Evolutionary conservation across 1,140 invertebrate species (phyloP).

Genomic region (Dendrolimus kikuchii): DNA sequence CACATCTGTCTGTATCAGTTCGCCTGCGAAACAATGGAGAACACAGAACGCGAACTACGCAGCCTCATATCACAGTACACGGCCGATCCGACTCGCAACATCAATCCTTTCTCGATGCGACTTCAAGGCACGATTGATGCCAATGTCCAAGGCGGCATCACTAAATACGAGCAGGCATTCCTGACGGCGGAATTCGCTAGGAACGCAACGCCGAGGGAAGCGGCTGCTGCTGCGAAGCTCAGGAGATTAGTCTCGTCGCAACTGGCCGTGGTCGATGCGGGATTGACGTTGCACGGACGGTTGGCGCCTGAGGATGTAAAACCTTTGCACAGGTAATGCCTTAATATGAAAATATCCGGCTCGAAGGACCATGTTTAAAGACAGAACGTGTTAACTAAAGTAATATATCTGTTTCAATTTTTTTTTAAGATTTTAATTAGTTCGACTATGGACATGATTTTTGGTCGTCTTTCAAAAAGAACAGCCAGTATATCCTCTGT

Average conservation of each 20-base stretch:
- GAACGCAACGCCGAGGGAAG: slow-evolving; percentile 75
- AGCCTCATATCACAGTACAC: slow-evolving; percentile 85
- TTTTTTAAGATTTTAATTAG: no score
- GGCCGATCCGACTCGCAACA: slow-evolving; percentile 83
- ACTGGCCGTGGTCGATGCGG: slow-evolving; percentile 85
- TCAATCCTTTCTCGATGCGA: slow-evolving; percentile 94
- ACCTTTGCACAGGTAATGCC: slow-evolving; percentile 82
- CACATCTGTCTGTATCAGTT: slow-evolving; percentile 72
- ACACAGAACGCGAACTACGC: slow-evolving; percentile 87
- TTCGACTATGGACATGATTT: no score
- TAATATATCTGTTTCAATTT: no score
- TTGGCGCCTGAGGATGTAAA: slow-evolving; percentile 87
- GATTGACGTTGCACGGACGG: slow-evolving; percentile 85
- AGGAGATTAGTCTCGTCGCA: slow-evolving; percentile 85
- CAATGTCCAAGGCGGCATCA: slow-evolving; percentile 96
- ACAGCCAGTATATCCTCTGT: no score
- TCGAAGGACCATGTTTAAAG: not conserved
- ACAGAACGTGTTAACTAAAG: no score
- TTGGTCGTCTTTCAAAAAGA: no score
- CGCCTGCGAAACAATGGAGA: slow-evolving; percentile 95
- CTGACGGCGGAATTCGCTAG: slow-evolving; percentile 84
- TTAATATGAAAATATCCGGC: not conserved
- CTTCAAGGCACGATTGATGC: slow-evolving; percentile 95
- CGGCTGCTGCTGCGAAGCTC: slow-evolving; percentile 82
- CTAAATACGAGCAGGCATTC: slow-evolving; percentile 95